These are phyloP conservation scores for Eupsittula cactorum DNA, from an alignment of 2,113 vertebrate species.

Conservation along the genomic window DNA sequence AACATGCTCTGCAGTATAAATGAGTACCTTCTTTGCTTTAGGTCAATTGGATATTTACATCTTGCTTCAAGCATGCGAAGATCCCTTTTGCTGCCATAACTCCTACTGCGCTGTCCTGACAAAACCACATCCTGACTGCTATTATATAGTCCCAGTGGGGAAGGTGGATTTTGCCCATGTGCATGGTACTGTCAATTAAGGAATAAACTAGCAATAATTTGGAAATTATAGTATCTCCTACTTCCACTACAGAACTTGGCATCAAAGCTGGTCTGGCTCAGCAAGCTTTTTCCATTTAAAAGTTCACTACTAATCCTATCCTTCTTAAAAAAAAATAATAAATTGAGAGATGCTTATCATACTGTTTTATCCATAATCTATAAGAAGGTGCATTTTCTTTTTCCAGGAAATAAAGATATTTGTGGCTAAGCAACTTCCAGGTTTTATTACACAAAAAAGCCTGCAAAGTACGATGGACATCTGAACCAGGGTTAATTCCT, in stretches of 20 bases:
- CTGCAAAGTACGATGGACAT: neutral
- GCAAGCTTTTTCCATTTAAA: conserved; percentile 15
- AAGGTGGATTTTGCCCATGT: neutral
- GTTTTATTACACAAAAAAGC: neutral
- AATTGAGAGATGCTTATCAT: neutral
- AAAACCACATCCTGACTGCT: neutral
- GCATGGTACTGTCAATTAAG: neutral
- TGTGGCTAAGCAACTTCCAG: neutral
- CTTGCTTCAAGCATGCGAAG: neutral
- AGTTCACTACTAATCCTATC: neutral
- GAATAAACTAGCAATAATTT: neutral
- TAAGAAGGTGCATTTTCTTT: neutral
- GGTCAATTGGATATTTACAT: neutral
- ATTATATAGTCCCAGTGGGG: neutral
- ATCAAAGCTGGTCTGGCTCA: conserved; percentile 19
- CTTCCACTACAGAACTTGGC: conserved; percentile 33
- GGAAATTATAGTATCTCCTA: neutral
- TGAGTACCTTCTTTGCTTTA: neutral
- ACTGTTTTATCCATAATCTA: neutral
- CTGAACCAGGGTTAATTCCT: neutral
- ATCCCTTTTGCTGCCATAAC: neutral
- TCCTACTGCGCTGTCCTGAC: neutral
- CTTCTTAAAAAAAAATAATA: neutral
- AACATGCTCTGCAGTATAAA: neutral
- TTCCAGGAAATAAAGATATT: neutral